Percentiles rank a stretch among this genome's conserved stretches.
phyloP scores from a whole-genome alignment of 2,797 vertebrate species.

The Picus viridis region DNA sequence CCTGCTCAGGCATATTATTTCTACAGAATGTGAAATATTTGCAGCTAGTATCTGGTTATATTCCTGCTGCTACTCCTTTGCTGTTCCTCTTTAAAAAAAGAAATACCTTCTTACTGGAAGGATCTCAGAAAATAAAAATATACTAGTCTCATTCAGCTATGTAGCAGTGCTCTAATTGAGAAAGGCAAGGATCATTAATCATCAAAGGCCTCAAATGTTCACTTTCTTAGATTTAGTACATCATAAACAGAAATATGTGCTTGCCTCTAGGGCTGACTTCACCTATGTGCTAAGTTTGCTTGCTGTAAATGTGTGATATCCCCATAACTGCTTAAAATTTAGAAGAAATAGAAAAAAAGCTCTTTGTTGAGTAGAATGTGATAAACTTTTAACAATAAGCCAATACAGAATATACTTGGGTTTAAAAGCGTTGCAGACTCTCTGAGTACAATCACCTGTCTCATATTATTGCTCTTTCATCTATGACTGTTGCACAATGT shows the following conservation, averaged over 20 bases:
- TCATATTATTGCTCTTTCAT: background rate
- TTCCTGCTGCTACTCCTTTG: background rate
- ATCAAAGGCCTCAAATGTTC: conserved; percentile 6
- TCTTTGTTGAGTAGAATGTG: background rate
- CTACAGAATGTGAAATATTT: background rate
- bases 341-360: background rate
- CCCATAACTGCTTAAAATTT: background rate
- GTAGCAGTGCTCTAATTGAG: background rate
- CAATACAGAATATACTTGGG: background rate
- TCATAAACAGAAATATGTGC: background rate
- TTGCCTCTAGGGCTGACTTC: background rate
- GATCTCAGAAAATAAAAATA: conserved; percentile 18
- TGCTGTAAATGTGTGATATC: background rate
- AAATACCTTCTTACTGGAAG: background rate
- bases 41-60: background rate
- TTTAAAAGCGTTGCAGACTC: background rate
- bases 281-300: background rate
- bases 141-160: background rate
- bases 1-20: background rate
- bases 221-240: background rate
- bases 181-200: conserved; percentile 5
- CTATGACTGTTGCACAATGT: background rate
- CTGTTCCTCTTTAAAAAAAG: background rate
- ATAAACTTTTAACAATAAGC: background rate
- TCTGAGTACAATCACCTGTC: background rate